phyloP scores from a whole-genome alignment of 2,113 vertebrate genomes.

The Chunga burmeisteri region DNA sequence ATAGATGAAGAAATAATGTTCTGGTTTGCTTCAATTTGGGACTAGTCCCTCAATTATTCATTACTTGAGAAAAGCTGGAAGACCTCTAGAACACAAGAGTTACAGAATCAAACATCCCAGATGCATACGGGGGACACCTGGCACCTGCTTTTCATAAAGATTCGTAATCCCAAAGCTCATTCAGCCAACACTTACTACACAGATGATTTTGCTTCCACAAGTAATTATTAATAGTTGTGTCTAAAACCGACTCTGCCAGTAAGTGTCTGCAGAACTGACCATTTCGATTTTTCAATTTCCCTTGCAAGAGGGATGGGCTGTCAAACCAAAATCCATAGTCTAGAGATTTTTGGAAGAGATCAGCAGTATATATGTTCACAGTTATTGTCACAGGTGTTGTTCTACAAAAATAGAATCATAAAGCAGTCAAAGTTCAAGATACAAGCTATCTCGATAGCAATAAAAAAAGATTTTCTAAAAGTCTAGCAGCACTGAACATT shows the following conservation, averaged over 20 bases:
- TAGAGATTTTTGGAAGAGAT: not conserved
- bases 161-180: not conserved
- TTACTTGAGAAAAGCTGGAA: not conserved
- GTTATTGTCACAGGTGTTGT: not conserved
- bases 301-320: not conserved
- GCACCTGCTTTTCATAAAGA: not conserved
- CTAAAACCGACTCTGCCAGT: not conserved
- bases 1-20: not conserved
- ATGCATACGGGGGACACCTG: not conserved
- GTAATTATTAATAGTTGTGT: not conserved
- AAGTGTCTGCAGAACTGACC: not conserved
- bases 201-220: not conserved
- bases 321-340: not conserved
- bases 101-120: not conserved
- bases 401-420: not conserved
- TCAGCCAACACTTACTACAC: not conserved
- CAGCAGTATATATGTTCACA: not conserved
- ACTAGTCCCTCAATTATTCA: not conserved
- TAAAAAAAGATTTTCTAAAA: constrained; percentile 29
- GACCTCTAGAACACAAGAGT: not conserved
- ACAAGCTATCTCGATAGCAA: not conserved
- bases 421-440: not conserved
- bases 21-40: not conserved
- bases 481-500: constrained; percentile 74
- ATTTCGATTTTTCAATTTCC: not conserved